Evolutionary conservation across 1,140 invertebrate genomes (phyloP).

Genomic region (Drosophila pachea): DNA sequence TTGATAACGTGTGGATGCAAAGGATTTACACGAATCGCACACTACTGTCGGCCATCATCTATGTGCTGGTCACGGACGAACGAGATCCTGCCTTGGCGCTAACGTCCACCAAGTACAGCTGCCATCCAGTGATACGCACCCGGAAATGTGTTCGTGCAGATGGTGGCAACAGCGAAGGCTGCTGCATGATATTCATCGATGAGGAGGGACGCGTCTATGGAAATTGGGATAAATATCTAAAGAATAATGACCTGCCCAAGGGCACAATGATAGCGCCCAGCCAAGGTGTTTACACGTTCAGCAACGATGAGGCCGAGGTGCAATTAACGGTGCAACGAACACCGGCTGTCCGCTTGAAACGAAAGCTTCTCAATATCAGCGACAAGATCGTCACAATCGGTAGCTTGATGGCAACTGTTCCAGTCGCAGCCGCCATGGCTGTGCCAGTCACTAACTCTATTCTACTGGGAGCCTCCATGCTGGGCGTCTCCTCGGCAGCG

Average conservation of each 20-base stretch:
- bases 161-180: slow-evolving; percentile 53
- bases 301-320: slow-evolving; percentile 31
- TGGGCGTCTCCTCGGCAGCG: slow-evolving; percentile 48
- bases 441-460: slow-evolving; percentile 55
- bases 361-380: slow-evolving; percentile 42
- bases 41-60: slow-evolving; percentile 67
- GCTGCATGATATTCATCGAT: slow-evolving; percentile 74
- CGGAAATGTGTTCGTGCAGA: slow-evolving; percentile 52
- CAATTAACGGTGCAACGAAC: slow-evolving; percentile 45
- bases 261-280: slow-evolving; percentile 66
- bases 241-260: slow-evolving; percentile 57
- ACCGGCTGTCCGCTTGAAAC: slow-evolving; percentile 27
- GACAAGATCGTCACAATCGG: slow-evolving; percentile 55
- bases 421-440: slow-evolving; percentile 54
- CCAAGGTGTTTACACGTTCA: slow-evolving; percentile 61
- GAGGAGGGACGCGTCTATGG: slow-evolving; percentile 64
- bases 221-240: slow-evolving; percentile 62
- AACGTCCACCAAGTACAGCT: slow-evolving; percentile 53
- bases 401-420: slow-evolving; percentile 57
- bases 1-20: slow-evolving; percentile 67
- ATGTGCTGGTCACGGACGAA: slow-evolving; percentile 64
- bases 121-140: slow-evolving; percentile 69
- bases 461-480: slow-evolving; percentile 47
- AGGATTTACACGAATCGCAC: slow-evolving; percentile 63
- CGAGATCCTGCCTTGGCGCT: slow-evolving; percentile 42